Base-by-base conservation (phyloP, 2,113 vertebrate genomes). In the Syngnathoides biaculeatus region DNA sequence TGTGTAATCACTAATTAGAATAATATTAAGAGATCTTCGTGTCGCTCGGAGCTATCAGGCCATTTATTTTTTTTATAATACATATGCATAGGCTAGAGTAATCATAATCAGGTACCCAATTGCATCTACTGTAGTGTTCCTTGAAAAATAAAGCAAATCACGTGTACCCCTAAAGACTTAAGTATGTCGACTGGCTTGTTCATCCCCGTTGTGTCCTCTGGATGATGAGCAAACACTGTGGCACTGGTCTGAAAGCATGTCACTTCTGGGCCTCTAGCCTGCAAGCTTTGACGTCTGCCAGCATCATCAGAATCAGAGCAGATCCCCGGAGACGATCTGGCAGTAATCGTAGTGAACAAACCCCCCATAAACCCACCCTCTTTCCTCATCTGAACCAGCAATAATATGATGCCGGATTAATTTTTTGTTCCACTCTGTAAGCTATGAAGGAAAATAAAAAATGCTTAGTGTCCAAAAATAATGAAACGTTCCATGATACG, bases 401-500 rank as follows among this genome's bases (percentile, higher is more conserved):
- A 86, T 89, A 88, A 88, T 81, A 87, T 83, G 81, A 81, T 67
- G 78, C 79, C 72, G 84, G 86, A 88, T 89, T 88, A 75, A 83
- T 90, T 88, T 89, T 61, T 84, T 85, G 83, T 83, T 82, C 86
- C 73, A 78, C 79, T 84, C 67, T 66, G 73, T 86, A 82, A 90
- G 78, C 83, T 67, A 76, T 75, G 86, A 84, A 73, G 76, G 48
- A 75, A 72, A 70, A 65, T 57, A 39, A 38, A 26, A 83, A 89
- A 83, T 79, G 89, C 90, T 90, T 87, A 88, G 84, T 87, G 84
- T 90, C 87, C 87, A 89, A 88, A 62, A 90, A 90, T 89, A 89
- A 89, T 86, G 85, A 92, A 90, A 82, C 80, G 77, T 83, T 90
- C 78, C 80, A 85, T 89, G 89, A 90, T 86, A 89, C 78, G 65